Conservation (phyloP, 2,113 vertebrate species). For the Neomonachus schauinslandi region DNA sequence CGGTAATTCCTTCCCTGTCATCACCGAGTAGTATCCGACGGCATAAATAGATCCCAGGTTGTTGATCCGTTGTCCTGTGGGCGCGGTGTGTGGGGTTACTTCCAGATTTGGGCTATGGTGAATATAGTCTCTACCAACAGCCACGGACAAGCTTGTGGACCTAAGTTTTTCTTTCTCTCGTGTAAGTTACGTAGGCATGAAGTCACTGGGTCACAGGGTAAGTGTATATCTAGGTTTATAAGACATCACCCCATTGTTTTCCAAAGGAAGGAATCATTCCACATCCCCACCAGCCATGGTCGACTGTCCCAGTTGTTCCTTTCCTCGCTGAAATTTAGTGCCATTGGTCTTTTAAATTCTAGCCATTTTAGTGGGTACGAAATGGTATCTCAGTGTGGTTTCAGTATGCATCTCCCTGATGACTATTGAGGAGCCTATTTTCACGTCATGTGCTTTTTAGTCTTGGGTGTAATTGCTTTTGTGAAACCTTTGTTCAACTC, state of each 20-base stretch:
- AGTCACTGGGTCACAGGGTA: accelerated
- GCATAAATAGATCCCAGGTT: accelerated
- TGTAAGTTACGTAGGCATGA: accelerated
- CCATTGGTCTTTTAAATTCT: accelerated
- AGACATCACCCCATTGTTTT: accelerated
- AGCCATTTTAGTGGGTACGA: accelerated
- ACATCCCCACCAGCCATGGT: accelerated
- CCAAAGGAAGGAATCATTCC: accelerated
- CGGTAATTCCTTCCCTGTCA: accelerated
- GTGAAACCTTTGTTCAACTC: not conserved
- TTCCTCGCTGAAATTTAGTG: accelerated
- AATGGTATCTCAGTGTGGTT: accelerated
- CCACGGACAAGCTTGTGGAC: accelerated
- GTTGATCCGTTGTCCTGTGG: accelerated
- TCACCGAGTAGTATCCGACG: accelerated
- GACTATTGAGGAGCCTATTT: accelerated
- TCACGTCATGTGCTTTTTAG: accelerated
- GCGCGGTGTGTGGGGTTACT: accelerated
- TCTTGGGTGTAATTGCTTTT: too few species aligned
- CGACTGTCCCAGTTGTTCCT: accelerated
- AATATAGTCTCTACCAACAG: accelerated
- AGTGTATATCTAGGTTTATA: accelerated
- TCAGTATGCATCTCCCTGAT: accelerated
- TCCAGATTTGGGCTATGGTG: accelerated
- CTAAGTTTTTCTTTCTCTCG: not conserved